phyloP scores from a whole-genome alignment of 2,888 invertebrate species.

The Diachrysia chrysitis region DNA sequence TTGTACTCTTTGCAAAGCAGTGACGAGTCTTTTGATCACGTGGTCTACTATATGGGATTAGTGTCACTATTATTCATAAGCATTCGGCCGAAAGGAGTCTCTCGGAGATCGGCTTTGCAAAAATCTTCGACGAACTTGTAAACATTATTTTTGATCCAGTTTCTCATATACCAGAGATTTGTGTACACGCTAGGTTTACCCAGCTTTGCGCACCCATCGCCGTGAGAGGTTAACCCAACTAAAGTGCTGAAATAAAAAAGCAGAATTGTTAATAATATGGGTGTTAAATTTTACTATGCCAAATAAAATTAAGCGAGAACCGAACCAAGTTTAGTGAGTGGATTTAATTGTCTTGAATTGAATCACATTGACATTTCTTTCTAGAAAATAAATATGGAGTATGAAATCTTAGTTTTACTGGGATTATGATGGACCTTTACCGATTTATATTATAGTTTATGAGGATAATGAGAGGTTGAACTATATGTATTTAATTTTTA shows the following conservation, averaged over 20 bases:
- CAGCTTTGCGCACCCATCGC: conserved; percentile 77
- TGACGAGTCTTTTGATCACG: conserved; percentile 10
- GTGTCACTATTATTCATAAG: not conserved
- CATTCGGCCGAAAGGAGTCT: rapidly evolving
- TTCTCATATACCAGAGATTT: conserved; percentile 72
- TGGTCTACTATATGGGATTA: not conserved
- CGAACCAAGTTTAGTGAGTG: no score
- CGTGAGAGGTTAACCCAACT: conserved; percentile 81
- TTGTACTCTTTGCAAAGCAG: not conserved
- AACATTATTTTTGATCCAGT: conserved; percentile 72
- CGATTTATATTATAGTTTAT: no score
- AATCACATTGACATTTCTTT: no score
- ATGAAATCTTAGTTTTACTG: not conserved
- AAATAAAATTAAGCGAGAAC: no score
- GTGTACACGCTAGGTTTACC: conserved; percentile 78
- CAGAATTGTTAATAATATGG: no score
- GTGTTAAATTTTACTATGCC: no score
- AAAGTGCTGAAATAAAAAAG: conserved; percentile 65
- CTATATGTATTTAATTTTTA: no score
- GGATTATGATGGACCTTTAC: no score
- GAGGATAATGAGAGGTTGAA: no score
- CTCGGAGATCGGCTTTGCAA: conserved; percentile 41
- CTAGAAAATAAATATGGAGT: not conserved
- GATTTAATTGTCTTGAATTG: no score
- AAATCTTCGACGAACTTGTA: conserved; percentile 51